A percentile compares a stretch with the other conserved stretches of the same genome.
Conservation (phyloP, 2,797 vertebrate genomes). For the Brotula barbata region DNA sequence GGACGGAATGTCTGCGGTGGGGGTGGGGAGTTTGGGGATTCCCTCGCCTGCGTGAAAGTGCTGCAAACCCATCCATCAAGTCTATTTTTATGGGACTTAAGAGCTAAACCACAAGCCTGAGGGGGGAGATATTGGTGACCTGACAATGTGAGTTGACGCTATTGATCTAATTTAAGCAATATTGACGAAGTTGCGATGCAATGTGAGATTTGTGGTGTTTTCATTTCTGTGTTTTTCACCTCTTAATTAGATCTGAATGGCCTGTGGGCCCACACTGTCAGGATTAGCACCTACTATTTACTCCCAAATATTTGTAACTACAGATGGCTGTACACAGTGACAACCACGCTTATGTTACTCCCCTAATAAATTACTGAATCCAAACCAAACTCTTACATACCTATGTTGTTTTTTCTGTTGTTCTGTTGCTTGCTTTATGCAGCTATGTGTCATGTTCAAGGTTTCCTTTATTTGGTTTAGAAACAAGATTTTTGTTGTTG, state of each 20-base stretch:
- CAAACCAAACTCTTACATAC: too few species aligned
- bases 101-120: conserved; percentile 65
- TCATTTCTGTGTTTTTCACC: conserved; percentile 60
- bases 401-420: too few species aligned
- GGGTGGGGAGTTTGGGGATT: conserved; percentile 61
- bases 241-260: conserved; percentile 65
- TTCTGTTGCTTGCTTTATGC: too few species aligned
- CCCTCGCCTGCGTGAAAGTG: conserved; percentile 55
- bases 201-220: conserved; percentile 65
- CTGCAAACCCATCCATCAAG: conserved; percentile 71
- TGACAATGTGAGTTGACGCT: conserved; percentile 60
- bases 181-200: conserved; percentile 36
- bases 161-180: conserved; percentile 73
- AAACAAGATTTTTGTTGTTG: too few species aligned
- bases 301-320: conserved; percentile 36
- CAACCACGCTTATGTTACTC: background rate
- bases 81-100: conserved; percentile 69
- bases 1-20: conserved; percentile 30
- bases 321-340: conserved; percentile 32
- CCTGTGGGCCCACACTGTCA: conserved; percentile 61
- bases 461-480: too few species aligned
- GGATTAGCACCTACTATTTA: conserved; percentile 48
- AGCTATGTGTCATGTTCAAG: too few species aligned
- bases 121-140: conserved; percentile 67
- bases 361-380: too few species aligned